A percentile compares a stretch with the other conserved stretches of the same genome.
phyloP scores from a whole-genome alignment of 1,140 invertebrate genomes.

The Drosophila oshimai region DNA sequence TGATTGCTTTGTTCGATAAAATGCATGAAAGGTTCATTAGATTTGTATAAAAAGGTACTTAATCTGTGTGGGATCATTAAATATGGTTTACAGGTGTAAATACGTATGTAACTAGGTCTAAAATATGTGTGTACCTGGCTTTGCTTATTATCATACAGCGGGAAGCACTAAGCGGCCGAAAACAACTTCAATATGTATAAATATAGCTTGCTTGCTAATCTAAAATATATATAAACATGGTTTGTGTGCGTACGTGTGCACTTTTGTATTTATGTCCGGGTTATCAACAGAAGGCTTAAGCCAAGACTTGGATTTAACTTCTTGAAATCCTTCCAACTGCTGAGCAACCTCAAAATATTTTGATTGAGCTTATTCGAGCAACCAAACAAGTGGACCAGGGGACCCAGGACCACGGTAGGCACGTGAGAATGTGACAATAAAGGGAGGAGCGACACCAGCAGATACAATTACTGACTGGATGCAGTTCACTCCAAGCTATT shows the following conservation, averaged over 20 bases:
- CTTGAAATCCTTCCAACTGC: constrained; percentile 6
- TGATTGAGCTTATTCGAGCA: constrained; percentile 74
- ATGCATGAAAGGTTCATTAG: constrained; percentile 44
- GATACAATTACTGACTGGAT: no score
- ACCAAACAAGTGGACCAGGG: constrained; percentile 32
- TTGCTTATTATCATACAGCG: constrained; percentile 35
- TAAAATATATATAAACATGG: constrained; percentile 22
- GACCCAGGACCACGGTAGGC: constrained; percentile 25
- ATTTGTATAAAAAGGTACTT: constrained; percentile 78
- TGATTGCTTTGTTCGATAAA: constrained; percentile 35
- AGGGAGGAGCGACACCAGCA: constrained; percentile 2
- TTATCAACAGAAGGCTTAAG: constrained; percentile 25
- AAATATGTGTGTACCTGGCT: constrained; percentile 18
- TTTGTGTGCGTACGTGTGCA: constrained; percentile 8
- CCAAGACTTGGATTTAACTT: neutral
- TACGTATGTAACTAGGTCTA: constrained; percentile 22
- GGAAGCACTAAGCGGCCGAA: constrained; percentile 22
- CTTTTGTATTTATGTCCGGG: constrained; percentile 13
- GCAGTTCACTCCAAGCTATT: constrained; percentile 22
- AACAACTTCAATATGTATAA: constrained; percentile 33
- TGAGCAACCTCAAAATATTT: constrained; percentile 22
- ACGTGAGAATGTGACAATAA: constrained; percentile 48
- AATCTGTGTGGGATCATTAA: constrained; percentile 66
- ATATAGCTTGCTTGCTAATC: constrained; percentile 38
- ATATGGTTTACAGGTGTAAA: constrained; percentile 60